Base-by-base conservation (phyloP, 2,113 vertebrate genomes). In the Phyllostomus discolor region DNA sequence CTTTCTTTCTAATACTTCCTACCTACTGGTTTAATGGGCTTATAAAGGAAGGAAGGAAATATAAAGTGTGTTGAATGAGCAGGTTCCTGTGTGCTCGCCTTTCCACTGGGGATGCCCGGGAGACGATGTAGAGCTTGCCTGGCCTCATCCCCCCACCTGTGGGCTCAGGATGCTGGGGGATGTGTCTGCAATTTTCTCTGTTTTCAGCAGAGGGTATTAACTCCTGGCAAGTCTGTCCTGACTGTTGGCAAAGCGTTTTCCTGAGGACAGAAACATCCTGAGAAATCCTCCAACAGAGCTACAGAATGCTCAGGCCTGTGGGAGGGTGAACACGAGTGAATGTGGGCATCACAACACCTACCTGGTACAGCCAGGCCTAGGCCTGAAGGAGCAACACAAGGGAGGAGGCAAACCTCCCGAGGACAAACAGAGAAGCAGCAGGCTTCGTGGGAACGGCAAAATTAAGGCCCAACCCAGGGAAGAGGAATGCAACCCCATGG, bases 1-100 rank as follows among this genome's bases (percentile, higher is more conserved):
- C 50, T 84, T 78, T 84, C 38, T 85, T 88, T 85, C 69, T 64
- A 80, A 79, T 22, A 62, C 78, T 81, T 59, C 46, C 64, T 78
- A 15, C 26, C 14, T 8, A 4, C 48, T 0, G 67, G 8, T 75
- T 46, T 72, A 66, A 35, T 16, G 22, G 66, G 48, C 28, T 83
- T 17, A 86, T n/a, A 41, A 83, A 24, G 16, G 31, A 94, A 90
- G 73, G 33, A 82, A 91, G 28, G 11, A 62, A 22, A n/a, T 24
- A 10, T 33, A 8, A 22, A 62, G 2, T 20, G 33, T 26, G 15
- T 19, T 52, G 38, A 81, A 54, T 33, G 17, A 78, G n/a, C 52
- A 41, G 52, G 19, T 28, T 54, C 4, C 22, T 38, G 22, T 19
- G 54, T 24, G 5, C 31, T 3, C 14, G 22, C 26, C 1, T 19